Evolutionary conservation across 2,797 vertebrate species (phyloP).

Genomic region (Gobionotothen gibberifrons): DNA sequence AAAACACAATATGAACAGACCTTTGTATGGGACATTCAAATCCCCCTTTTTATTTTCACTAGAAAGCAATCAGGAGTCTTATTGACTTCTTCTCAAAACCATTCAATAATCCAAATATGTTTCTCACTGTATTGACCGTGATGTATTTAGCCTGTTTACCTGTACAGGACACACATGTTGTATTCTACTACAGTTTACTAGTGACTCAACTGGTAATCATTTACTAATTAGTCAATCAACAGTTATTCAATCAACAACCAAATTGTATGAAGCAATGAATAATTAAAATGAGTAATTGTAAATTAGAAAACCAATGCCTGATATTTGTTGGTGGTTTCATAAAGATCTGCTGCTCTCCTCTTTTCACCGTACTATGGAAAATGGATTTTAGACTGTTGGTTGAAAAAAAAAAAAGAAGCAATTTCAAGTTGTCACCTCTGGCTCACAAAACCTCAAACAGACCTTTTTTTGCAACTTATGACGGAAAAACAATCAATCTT

Average conservation of each 20-base stretch:
- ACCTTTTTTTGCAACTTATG: constrained; percentile 30
- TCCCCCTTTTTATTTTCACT: constrained; percentile 15
- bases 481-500: constrained; percentile 9
- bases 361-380: not conserved
- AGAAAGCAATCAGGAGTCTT: not conserved
- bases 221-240: not conserved
- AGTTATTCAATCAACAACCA: not conserved
- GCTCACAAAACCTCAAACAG: not conserved
- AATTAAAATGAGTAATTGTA: not conserved
- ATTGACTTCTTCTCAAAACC: constrained; percentile 4
- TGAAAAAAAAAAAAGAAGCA: constrained; percentile 14
- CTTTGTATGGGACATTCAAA: constrained; percentile 4
- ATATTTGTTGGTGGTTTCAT: not conserved
- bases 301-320: not conserved
- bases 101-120: constrained; percentile 16
- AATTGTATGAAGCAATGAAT: not conserved
- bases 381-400: not conserved
- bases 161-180: not conserved
- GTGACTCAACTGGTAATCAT: not conserved
- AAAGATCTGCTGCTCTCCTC: not conserved
- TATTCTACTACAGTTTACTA: not conserved
- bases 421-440: constrained; percentile 7
- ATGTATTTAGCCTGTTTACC: constrained; percentile 3
- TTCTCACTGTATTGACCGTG: not conserved
- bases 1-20: constrained; percentile 15